These are phyloP conservation scores for Drosophila algonquin DNA, from an alignment of 2,888 invertebrate genomes.

Conservation along the genomic window DNA sequence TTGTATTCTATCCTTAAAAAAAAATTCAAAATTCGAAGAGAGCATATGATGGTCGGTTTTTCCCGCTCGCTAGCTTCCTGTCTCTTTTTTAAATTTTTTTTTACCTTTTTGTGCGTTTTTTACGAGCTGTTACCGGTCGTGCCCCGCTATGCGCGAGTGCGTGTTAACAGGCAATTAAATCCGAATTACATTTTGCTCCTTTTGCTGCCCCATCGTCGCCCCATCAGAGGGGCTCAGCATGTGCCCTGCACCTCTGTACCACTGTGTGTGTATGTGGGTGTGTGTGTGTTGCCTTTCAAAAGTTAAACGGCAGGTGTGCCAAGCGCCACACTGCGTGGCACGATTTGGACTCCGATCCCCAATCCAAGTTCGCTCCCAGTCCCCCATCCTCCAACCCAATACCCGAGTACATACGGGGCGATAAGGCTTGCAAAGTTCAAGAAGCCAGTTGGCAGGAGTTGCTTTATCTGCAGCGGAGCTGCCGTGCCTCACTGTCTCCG, in stretches of 20 bases:
- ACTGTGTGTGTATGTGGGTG: slow-evolving; percentile 6
- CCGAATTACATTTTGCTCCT: slow-evolving; percentile 78
- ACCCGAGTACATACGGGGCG: slow-evolving; percentile 6
- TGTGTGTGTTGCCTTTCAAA: slow-evolving; percentile 36
- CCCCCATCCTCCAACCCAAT: too few species aligned
- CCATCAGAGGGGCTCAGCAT: neutral
- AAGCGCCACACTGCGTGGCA: slow-evolving; percentile 55
- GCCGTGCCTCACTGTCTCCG: neutral
- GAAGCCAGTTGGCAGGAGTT: slow-evolving; percentile 49
- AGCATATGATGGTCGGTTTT: slow-evolving; percentile 3
- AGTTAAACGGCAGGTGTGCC: slow-evolving; percentile 75
- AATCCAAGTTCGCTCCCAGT: neutral
- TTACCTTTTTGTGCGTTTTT: slow-evolving; percentile 54
- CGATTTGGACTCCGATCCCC: slow-evolving; percentile 53
- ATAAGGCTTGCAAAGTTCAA: slow-evolving; percentile 54
- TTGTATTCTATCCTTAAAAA: too few species aligned
- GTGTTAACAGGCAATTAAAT: slow-evolving; percentile 81
- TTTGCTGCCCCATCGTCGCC: slow-evolving; percentile 38
- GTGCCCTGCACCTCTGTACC: neutral
- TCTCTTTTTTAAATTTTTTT: slow-evolving; percentile 2
- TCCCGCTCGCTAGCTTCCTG: slow-evolving; percentile 1
- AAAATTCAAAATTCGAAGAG: neutral
- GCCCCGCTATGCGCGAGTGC: slow-evolving; percentile 76
- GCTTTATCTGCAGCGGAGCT: neutral
- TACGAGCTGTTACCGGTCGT: slow-evolving; percentile 72